phyloP scores from a whole-genome alignment of 1,140 invertebrate species.

The Episyrphus balteatus region DNA sequence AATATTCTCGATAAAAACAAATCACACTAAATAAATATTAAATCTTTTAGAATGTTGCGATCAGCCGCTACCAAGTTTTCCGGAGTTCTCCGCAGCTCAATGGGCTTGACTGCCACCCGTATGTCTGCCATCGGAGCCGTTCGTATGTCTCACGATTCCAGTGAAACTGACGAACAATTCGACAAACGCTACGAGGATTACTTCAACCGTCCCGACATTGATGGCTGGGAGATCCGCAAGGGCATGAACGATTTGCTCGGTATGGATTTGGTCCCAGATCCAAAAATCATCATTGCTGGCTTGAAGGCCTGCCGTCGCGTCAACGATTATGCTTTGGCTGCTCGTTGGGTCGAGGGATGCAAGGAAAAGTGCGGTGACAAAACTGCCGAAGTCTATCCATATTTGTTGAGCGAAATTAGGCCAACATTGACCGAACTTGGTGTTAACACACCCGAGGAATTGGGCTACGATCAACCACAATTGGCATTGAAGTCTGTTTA shows the following conservation, averaged over 20 bases:
- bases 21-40: no score
- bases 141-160: constrained; percentile 29
- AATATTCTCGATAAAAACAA: no score
- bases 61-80: constrained; percentile 35
- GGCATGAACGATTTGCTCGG: constrained; percentile 71
- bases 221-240: constrained; percentile 92
- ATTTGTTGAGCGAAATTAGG: constrained; percentile 83
- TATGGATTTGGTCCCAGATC: constrained; percentile 92
- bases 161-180: constrained; percentile 56
- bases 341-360: constrained; percentile 84
- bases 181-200: constrained; percentile 69
- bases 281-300: constrained; percentile 83
- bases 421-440: constrained; percentile 90
- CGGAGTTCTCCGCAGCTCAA: constrained; percentile 27
- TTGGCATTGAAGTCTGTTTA: constrained; percentile 66
- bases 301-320: constrained; percentile 83
- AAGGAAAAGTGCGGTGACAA: constrained; percentile 82
- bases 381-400: constrained; percentile 77
- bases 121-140: constrained; percentile 16
- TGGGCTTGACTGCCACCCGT: constrained; percentile 19
- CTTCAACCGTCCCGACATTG: constrained; percentile 83
- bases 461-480: constrained; percentile 97
- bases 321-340: constrained; percentile 87
- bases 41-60: constrained; percentile 38
- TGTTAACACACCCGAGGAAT: constrained; percentile 85